These are phyloP conservation scores for Ichneumoninae sp. DNA, from an alignment of 2,888 invertebrate genomes.

Conservation along the genomic window DNA sequence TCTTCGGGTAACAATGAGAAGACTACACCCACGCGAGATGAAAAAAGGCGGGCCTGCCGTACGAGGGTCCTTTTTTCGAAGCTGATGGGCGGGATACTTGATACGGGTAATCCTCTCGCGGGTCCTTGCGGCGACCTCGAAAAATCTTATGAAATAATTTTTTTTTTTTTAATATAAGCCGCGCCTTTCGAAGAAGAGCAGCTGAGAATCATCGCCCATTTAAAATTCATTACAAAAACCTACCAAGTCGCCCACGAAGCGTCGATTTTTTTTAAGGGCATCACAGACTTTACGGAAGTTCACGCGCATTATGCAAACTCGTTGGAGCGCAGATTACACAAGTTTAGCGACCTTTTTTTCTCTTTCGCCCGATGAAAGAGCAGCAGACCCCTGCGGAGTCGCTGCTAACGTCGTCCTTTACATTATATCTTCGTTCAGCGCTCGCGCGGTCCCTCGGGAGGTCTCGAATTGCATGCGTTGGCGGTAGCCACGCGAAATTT, in stretches of 20 bases:
- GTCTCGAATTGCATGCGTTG: constrained; percentile 22
- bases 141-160: constrained; percentile 41
- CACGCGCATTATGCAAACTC: constrained; percentile 48
- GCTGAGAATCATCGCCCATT: constrained; percentile 43
- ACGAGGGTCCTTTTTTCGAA: constrained; percentile 43
- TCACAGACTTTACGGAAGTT: constrained; percentile 51
- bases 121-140: constrained; percentile 48
- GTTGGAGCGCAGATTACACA: constrained; percentile 46
- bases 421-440: constrained; percentile 18
- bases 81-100: constrained; percentile 53
- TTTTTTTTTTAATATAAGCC: neutral
- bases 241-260: neutral
- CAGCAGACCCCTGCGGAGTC: constrained; percentile 44
- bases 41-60: constrained; percentile 33
- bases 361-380: constrained; percentile 29
- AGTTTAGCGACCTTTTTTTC: constrained; percentile 28
- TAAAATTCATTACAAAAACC: constrained; percentile 40
- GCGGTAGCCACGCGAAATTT: constrained; percentile 30
- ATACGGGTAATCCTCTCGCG: constrained; percentile 60
- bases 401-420: constrained; percentile 24
- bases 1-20: constrained; percentile 25
- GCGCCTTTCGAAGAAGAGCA: constrained; percentile 38
- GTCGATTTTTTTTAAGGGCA: constrained; percentile 1
- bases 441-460: neutral
- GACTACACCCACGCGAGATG: constrained; percentile 21